phyloP scores from a whole-genome alignment of 2,797 vertebrate genomes.

The Enoplosus armatus region DNA sequence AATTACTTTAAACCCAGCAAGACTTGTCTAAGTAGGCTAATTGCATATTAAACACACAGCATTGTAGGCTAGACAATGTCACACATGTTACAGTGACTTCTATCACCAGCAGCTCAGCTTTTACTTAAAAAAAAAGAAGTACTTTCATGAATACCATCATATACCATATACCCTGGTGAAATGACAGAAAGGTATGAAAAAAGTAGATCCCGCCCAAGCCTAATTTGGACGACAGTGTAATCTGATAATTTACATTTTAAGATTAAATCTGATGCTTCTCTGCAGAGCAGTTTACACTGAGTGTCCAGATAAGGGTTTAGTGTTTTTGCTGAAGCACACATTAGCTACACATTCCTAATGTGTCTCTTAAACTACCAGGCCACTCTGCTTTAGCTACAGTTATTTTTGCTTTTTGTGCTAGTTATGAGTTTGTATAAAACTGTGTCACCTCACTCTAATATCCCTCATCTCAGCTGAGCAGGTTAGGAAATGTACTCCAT shows the following conservation, averaged over 20 bases:
- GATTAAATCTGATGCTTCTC: constrained; percentile 7
- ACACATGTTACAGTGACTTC: too few species aligned
- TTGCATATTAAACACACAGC: too few species aligned
- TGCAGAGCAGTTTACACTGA: not conserved
- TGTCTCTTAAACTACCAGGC: not conserved
- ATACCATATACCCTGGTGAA: too few species aligned
- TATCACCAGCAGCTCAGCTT: too few species aligned
- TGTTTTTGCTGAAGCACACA: constrained; percentile 5
- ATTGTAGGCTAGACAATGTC: too few species aligned
- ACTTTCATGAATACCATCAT: too few species aligned
- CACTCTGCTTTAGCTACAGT: not conserved
- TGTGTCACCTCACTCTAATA: constrained; percentile 9
- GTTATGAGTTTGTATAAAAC: constrained; percentile 5
- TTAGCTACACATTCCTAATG: constrained; percentile 2
- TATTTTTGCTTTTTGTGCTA: not conserved
- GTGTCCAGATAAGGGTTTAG: not conserved
- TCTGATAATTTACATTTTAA: constrained; percentile 32
- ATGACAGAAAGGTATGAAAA: too few species aligned
- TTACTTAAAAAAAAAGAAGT: too few species aligned
- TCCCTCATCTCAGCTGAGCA: constrained; percentile 12
- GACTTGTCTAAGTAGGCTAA: too few species aligned
- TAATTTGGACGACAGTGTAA: not conserved
- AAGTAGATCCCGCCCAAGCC: too few species aligned
- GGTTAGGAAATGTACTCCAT: constrained; percentile 2
- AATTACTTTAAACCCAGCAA: too few species aligned